Evolutionary conservation across 2,113 vertebrate genomes (phyloP).

Genomic region (Alces alces): DNA sequence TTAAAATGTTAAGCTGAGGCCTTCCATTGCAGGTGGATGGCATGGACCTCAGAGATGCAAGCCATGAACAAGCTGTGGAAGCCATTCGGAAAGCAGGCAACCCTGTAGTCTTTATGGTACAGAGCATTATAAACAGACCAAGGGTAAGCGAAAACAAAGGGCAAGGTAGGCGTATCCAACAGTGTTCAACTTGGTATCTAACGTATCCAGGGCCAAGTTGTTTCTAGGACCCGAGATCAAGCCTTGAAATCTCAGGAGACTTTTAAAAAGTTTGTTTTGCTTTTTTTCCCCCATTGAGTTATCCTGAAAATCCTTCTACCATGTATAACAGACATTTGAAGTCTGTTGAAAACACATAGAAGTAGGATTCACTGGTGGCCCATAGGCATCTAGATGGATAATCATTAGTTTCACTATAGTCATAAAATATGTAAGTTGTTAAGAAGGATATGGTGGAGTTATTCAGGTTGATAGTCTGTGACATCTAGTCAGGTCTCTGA

Average conservation of each 20-base stretch:
- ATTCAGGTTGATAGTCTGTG: conserved; percentile 38
- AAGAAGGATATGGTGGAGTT: neutral
- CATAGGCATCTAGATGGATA: conserved; percentile 60
- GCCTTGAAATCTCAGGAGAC: conserved; percentile 8
- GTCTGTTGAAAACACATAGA: conserved; percentile 69
- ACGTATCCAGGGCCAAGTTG: conserved; percentile 41
- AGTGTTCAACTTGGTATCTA: conserved; percentile 57
- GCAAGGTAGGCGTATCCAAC: conserved; percentile 57
- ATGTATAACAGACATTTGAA: conserved; percentile 52
- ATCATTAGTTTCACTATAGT: neutral
- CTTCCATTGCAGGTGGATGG: conserved; percentile 94
- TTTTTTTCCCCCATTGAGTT: conserved; percentile 58
- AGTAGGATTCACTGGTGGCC: conserved; percentile 63
- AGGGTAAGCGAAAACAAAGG: conserved; percentile 86
- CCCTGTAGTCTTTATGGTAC: conserved; percentile 95
- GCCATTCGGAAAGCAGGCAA: conserved; percentile 96
- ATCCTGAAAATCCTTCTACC: conserved; percentile 58
- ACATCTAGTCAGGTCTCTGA: conserved; percentile 32
- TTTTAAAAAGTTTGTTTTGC: conserved; percentile 1
- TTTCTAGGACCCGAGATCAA: neutral
- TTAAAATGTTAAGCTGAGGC: conserved; percentile 80
- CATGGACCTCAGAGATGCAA: conserved; percentile 95
- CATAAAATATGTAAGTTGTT: neutral
- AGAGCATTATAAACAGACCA: conserved; percentile 93
- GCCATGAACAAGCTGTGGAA: conserved; percentile 98